A percentile compares a stretch with the other conserved stretches of the same genome.
These are phyloP conservation scores for Melipona beecheii DNA, from an alignment of 2,888 invertebrate species.

Conservation along the genomic window DNA sequence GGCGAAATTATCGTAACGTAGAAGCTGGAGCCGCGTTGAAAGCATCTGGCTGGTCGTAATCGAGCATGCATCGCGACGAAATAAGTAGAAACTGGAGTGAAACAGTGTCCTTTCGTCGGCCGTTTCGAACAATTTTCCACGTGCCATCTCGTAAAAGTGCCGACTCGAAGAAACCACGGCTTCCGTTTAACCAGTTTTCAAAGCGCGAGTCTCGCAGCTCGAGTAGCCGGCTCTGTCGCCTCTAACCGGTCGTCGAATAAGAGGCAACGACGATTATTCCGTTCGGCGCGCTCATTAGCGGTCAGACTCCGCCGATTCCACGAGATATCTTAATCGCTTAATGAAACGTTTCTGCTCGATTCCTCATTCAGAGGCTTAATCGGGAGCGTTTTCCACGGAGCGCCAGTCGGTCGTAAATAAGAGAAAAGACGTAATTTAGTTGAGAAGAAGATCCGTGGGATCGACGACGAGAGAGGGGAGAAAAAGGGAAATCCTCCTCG, in stretches of 20 bases:
- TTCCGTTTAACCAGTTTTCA: conserved; percentile 42
- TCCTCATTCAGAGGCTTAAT: conserved; percentile 48
- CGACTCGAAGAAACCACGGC: not conserved
- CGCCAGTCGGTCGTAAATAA: conserved; percentile 26
- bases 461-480: not conserved
- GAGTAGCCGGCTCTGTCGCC: not conserved
- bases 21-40: conserved; percentile 14
- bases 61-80: not conserved
- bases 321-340: conserved; percentile 64
- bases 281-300: conserved; percentile 61
- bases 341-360: conserved; percentile 53
- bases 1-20: conserved; percentile 57
- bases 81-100: not conserved
- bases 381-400: conserved; percentile 29
- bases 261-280: conserved; percentile 31
- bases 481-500: not conserved
- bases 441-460: not conserved
- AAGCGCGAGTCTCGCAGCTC: conserved; percentile 57
- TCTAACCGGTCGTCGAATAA: conserved; percentile 22
- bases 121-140: conserved; percentile 20
- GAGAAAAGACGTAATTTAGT: conserved; percentile 27
- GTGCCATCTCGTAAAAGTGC: not conserved
- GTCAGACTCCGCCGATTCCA: conserved; percentile 39
- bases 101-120: not conserved
- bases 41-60: not conserved